Evolutionary conservation across 1,140 invertebrate genomes (phyloP).

Genomic region (Spodoptera frugiperda): DNA sequence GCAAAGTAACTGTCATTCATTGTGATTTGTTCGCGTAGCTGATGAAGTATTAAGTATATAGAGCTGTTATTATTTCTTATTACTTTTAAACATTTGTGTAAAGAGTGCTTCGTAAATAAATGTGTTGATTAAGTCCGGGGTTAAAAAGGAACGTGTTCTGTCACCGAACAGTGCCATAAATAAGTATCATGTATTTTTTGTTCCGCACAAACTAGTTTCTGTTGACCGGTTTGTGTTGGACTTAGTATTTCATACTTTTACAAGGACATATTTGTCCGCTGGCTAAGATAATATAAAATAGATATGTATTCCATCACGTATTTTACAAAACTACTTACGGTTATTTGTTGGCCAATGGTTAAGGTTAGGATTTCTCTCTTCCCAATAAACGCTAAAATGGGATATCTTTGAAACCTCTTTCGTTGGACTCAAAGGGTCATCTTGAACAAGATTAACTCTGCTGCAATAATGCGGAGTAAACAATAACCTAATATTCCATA

Average conservation of each 20-base stretch:
- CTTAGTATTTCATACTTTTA: constrained; percentile 40
- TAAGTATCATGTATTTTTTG: constrained; percentile 47
- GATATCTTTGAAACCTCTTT: too few relatives aligned
- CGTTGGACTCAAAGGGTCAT: too few relatives aligned
- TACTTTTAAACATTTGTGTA: not conserved
- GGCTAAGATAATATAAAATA: not conserved
- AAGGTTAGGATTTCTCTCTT: too few relatives aligned
- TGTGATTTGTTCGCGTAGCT: too few relatives aligned
- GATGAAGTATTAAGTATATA: too few relatives aligned
- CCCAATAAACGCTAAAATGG: too few relatives aligned
- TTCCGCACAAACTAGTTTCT: constrained; percentile 42
- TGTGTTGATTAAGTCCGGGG: not conserved
- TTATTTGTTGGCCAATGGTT: not conserved
- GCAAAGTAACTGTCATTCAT: too few relatives aligned
- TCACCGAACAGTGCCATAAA: constrained; percentile 7
- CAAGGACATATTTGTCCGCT: constrained; percentile 40
- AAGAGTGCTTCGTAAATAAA: not conserved
- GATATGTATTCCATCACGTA: not conserved
- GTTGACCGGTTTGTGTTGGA: constrained; percentile 35
- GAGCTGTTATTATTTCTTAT: too few relatives aligned
- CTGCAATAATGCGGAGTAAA: too few relatives aligned
- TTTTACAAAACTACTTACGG: not conserved
- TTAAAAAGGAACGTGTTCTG: constrained; percentile 14
- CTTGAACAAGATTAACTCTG: too few relatives aligned
- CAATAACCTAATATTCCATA: too few relatives aligned